A percentile compares a stretch with the other conserved stretches of the same genome.
Conservation (phyloP, 1,140 invertebrate genomes). For the Theocolax elegans region DNA sequence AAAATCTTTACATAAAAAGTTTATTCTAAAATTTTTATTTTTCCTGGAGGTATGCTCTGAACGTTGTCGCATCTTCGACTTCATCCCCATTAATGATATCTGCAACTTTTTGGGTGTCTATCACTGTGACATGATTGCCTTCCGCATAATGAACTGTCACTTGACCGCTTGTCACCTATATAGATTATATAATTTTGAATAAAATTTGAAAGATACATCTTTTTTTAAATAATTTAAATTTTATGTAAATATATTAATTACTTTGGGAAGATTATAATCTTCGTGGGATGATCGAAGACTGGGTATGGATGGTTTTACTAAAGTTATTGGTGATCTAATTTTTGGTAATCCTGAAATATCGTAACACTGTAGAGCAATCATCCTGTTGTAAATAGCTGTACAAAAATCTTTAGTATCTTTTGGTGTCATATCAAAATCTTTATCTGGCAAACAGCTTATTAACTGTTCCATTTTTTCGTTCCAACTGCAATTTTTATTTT, state of each 20-base stretch:
- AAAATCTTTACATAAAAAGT: too few species aligned
- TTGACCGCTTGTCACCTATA: constrained; percentile 55
- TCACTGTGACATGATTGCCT: constrained; percentile 79
- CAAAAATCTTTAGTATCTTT: constrained; percentile 67
- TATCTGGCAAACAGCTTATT: constrained; percentile 1
- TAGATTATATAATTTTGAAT: constrained; percentile 6
- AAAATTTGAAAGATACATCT: too few species aligned
- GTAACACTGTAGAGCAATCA: constrained; percentile 69
- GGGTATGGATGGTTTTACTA: constrained; percentile 73
- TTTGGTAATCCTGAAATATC: constrained; percentile 53
- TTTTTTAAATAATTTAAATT: background rate
- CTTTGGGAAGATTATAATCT: constrained; percentile 73
- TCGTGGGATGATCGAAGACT: constrained; percentile 66
- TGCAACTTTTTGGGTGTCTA: constrained; percentile 73
- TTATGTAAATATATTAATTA: constrained; percentile 40
- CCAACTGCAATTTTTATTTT: constrained; percentile 58
- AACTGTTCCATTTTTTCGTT: constrained; percentile 59
- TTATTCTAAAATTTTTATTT: constrained; percentile 13
- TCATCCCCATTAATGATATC: constrained; percentile 71
- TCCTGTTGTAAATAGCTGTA: constrained; percentile 67
- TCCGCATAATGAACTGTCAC: constrained; percentile 51
- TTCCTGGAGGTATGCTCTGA: constrained; percentile 50
- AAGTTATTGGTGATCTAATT: constrained; percentile 70
- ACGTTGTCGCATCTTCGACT: constrained; percentile 50
- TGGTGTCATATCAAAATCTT: constrained; percentile 6